phyloP scores from a whole-genome alignment of 1,140 invertebrate species.

The Drosophila willistoni region DNA sequence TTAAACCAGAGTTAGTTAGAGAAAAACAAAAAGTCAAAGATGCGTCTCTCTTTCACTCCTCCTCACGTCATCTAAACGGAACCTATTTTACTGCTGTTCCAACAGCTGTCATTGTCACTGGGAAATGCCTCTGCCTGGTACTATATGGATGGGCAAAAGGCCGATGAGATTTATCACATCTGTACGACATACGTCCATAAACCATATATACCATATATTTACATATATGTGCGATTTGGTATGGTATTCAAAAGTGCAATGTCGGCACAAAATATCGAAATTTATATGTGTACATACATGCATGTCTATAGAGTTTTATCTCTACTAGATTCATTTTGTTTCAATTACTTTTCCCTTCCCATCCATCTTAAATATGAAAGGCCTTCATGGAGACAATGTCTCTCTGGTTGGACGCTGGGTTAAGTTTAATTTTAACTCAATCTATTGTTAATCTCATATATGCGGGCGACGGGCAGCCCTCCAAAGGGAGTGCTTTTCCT shows the following conservation, averaged over 20 bases:
- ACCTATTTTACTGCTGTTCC: not conserved
- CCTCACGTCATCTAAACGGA: not conserved
- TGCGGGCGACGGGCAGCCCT: not conserved
- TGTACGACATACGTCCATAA: not conserved
- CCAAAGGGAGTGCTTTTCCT: not conserved
- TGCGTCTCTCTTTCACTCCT: not conserved
- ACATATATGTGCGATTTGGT: too few species aligned
- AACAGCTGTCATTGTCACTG: conserved; percentile 4
- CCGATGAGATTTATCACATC: conserved; percentile 2
- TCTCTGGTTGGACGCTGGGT: not conserved
- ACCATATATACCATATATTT: too few species aligned
- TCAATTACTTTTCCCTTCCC: not conserved
- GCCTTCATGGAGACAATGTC: conserved; percentile 1
- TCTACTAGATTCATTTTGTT: not conserved
- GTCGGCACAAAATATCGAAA: not conserved
- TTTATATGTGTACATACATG: not conserved
- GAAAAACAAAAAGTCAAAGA: not conserved
- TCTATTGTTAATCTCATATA: conserved; percentile 35
- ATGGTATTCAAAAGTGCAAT: not conserved
- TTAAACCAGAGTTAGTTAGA: conserved; percentile 7
- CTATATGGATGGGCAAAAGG: not conserved
- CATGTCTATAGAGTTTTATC: not conserved
- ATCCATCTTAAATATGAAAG: not conserved
- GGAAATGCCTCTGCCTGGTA: not conserved
- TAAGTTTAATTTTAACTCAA: conserved; percentile 45